phyloP scores from a whole-genome alignment of 2,113 vertebrate species.

The Chaenogobius annularis region DNA sequence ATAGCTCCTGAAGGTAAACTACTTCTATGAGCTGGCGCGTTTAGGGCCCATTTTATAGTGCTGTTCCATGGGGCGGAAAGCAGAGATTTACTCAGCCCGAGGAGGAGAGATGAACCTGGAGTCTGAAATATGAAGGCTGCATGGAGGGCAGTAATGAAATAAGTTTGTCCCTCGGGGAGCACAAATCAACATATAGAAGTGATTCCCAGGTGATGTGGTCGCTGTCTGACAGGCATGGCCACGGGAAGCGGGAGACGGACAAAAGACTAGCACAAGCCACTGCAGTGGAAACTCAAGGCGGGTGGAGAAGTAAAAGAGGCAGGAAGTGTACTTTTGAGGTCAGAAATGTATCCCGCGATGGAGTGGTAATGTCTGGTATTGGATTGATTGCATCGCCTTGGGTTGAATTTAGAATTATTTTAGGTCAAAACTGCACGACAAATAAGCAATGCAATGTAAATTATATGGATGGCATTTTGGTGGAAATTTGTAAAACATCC shows the following conservation, averaged over 20 bases:
- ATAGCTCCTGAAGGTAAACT: constrained; percentile 59
- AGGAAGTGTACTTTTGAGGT: not conserved
- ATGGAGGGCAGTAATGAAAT: constrained; percentile 58
- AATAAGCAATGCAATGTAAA: no score
- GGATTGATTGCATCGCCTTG: no score
- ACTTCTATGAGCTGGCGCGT: constrained; percentile 43
- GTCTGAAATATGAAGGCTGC: constrained; percentile 51
- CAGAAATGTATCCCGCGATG: not conserved
- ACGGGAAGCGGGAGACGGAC: constrained; percentile 52
- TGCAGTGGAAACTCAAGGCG: constrained; percentile 43
- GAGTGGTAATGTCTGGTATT: no score
- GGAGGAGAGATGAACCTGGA: constrained; percentile 47
- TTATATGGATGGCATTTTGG: no score
- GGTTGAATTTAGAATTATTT: no score
- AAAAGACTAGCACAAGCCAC: constrained; percentile 48
- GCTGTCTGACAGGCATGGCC: constrained; percentile 36
- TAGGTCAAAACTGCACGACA: no score
- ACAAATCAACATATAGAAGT: constrained; percentile 62
- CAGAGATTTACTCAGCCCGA: constrained; percentile 46
- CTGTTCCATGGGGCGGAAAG: constrained; percentile 29
- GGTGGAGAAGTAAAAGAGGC: constrained; percentile 26
- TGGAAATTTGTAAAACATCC: no score
- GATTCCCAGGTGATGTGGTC: constrained; percentile 45
- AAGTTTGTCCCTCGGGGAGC: constrained; percentile 47
- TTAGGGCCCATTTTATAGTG: constrained; percentile 62